Conservation (phyloP, 2,888 invertebrate genomes). For the Idaea dimidiata region DNA sequence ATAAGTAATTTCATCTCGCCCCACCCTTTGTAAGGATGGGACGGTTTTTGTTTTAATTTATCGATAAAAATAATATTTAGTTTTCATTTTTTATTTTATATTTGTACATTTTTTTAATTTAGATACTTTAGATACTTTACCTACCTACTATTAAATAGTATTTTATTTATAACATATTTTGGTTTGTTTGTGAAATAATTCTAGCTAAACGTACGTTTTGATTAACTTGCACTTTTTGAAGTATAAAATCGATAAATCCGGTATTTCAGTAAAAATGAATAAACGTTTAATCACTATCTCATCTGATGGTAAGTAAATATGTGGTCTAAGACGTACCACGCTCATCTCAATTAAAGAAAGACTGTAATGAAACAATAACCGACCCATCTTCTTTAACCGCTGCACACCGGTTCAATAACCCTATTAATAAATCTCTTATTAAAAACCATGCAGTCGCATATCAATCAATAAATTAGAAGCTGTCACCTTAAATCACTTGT, state of each 20-base stretch:
- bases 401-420: neutral
- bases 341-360: too few species aligned
- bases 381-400: neutral
- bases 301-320: too few species aligned
- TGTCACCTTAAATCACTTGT: neutral
- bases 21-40: conserved; percentile 60
- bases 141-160: too few species aligned
- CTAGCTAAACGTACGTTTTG: too few species aligned
- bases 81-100: neutral
- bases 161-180: too few species aligned
- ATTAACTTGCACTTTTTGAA: too few species aligned
- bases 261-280: too few species aligned
- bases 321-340: too few species aligned
- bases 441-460: neutral
- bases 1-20: conserved; percentile 69
- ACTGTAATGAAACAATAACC: too few species aligned
- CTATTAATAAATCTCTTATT: neutral
- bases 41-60: conserved; percentile 24
- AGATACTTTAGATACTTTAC: neutral
- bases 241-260: too few species aligned
- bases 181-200: too few species aligned
- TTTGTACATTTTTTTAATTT: neutral
- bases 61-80: conserved; percentile 21
- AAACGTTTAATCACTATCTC: too few species aligned
- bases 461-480: neutral